These are phyloP conservation scores for Drosophila parabipectinata DNA, from an alignment of 1,140 invertebrate genomes.

Conservation along the genomic window DNA sequence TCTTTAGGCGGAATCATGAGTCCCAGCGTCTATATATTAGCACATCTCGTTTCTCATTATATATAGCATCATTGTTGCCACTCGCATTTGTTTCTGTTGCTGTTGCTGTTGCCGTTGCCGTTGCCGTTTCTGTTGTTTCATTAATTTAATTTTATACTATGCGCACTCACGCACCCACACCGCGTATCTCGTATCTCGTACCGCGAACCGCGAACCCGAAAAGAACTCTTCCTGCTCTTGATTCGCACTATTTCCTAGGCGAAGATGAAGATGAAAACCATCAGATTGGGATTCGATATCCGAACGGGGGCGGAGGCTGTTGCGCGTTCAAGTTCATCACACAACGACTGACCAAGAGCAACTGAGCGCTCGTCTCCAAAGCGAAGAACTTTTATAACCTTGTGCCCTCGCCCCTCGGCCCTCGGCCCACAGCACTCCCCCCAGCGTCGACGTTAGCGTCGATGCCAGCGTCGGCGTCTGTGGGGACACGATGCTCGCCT, in stretches of 20 bases:
- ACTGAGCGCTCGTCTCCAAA: slow-evolving; percentile 74
- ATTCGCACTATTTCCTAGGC: slow-evolving; percentile 54
- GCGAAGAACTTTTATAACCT: slow-evolving; percentile 80
- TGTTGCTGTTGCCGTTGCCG: slow-evolving; percentile 24
- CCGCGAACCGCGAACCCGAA: slow-evolving; percentile 14
- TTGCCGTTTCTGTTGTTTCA: slow-evolving; percentile 49
- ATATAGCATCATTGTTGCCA: slow-evolving; percentile 53
- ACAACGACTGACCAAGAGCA: slow-evolving; percentile 81
- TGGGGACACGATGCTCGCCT: slow-evolving; percentile 43
- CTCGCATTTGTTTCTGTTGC: slow-evolving; percentile 58
- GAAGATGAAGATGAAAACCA: slow-evolving; percentile 34
- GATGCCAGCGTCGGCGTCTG: slow-evolving; percentile 51
- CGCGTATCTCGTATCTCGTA: slow-evolving; percentile 4
- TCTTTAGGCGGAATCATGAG: slow-evolving; percentile 44
- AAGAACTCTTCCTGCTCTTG: slow-evolving; percentile 72
- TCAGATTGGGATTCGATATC: slow-evolving; percentile 46
- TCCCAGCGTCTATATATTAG: slow-evolving; percentile 61
- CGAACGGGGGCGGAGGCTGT: slow-evolving; percentile 23
- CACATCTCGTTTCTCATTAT: slow-evolving; percentile 55
- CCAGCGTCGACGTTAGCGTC: slow-evolving; percentile 33
- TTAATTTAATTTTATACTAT: slow-evolving; percentile 81
- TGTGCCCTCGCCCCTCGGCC: slow-evolving; percentile 9
- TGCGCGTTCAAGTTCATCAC: slow-evolving; percentile 53
- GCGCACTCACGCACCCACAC: slow-evolving; percentile 77
- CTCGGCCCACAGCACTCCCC: background rate